These are phyloP conservation scores for Pangasius larnaudii DNA, from an alignment of 2,797 vertebrate genomes.

Conservation along the genomic window DNA sequence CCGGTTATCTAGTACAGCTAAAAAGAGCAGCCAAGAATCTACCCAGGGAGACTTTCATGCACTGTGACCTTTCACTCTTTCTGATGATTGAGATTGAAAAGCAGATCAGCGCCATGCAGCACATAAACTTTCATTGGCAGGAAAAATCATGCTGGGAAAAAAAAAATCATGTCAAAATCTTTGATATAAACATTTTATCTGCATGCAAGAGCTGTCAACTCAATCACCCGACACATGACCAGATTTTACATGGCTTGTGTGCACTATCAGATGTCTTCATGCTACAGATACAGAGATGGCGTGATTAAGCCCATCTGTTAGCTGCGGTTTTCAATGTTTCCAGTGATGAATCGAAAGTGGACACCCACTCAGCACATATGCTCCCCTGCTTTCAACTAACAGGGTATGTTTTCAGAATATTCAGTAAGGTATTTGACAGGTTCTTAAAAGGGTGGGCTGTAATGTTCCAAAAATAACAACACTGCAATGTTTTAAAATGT, in stretches of 20 bases:
- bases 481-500: neutral
- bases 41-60: neutral
- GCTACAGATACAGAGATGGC: slow-evolving; percentile 16
- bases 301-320: slow-evolving; percentile 46
- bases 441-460: no score
- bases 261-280: slow-evolving; percentile 35
- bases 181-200: slow-evolving; percentile 6
- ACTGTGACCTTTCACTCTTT: slow-evolving; percentile 11
- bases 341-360: slow-evolving; percentile 33
- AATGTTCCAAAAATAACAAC: neutral
- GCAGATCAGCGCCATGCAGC: neutral
- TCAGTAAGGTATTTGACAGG: neutral
- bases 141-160: neutral
- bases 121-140: neutral
- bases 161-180: neutral
- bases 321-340: slow-evolving; percentile 45
- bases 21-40: neutral
- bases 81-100: neutral
- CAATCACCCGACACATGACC: slow-evolving; percentile 28
- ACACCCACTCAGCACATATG: slow-evolving; percentile 29
- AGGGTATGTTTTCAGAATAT: neutral
- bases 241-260: slow-evolving; percentile 26
- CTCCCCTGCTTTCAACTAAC: slow-evolving; percentile 11
- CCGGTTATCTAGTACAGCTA: neutral
- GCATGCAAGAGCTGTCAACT: slow-evolving; percentile 6